These are phyloP conservation scores for Prunella fulvescens DNA, from an alignment of 2,113 vertebrate species.

Conservation along the genomic window DNA sequence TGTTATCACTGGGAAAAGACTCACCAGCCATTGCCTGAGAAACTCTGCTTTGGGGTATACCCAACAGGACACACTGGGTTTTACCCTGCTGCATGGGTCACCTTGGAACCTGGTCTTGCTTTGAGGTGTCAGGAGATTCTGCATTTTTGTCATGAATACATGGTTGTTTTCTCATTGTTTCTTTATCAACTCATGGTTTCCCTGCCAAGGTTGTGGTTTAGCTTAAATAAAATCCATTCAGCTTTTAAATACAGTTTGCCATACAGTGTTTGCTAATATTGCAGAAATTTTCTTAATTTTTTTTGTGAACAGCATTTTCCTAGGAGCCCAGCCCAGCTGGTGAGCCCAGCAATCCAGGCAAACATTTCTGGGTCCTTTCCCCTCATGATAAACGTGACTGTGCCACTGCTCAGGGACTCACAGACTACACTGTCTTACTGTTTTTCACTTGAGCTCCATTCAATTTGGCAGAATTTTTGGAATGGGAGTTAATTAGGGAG, in stretches of 20 bases:
- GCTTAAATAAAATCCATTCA: neutral
- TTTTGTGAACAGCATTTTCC: neutral
- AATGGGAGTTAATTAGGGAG: neutral
- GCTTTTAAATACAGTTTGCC: neutral
- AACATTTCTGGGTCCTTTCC: neutral
- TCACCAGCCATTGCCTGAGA: neutral
- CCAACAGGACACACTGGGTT: neutral
- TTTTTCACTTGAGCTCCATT: accelerated
- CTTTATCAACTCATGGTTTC: neutral
- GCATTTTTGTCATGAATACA: neutral
- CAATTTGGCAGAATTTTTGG: neutral
- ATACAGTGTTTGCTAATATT: neutral
- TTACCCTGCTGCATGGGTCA: neutral
- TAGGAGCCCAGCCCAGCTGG: accelerated
- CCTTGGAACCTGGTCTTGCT: neutral
- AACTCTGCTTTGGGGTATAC: neutral
- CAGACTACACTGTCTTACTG: accelerated
- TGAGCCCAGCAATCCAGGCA: neutral
- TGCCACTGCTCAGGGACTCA: neutral
- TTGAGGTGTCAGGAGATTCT: neutral
- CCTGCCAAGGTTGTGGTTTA: neutral
- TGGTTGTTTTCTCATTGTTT: neutral
- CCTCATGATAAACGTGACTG: neutral
- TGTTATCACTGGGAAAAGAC: neutral
- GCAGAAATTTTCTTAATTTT: neutral